Evolutionary conservation across 2,113 vertebrate genomes (phyloP).

Genomic region (Lucifuga dentata): DNA sequence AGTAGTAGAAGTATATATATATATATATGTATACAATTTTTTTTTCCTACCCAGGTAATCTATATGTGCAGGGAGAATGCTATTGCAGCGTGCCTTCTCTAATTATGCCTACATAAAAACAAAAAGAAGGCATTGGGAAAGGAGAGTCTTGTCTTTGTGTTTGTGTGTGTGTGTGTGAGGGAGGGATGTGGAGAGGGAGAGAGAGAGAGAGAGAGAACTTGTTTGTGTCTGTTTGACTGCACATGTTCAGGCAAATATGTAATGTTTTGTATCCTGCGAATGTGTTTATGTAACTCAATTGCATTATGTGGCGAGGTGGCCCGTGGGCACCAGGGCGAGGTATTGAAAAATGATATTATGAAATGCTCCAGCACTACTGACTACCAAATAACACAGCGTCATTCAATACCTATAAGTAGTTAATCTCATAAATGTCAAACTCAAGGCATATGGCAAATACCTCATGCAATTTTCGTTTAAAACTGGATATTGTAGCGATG

Average conservation of each 20-base stretch:
- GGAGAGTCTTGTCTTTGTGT: slow-evolving; percentile 16
- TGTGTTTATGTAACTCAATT: slow-evolving; percentile 19
- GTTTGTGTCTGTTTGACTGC: slow-evolving; percentile 11
- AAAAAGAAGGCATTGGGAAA: background rate
- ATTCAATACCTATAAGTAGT: no score
- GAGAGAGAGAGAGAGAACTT: background rate
- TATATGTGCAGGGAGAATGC: no score
- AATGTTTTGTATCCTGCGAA: slow-evolving; percentile 15
- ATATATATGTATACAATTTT: no score
- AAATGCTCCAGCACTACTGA: no score
- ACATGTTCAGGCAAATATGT: slow-evolving; percentile 30
- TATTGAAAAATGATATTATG: no score
- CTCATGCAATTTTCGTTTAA: no score
- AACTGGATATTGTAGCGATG: no score
- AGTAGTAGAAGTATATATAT: no score
- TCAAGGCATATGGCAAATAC: no score
- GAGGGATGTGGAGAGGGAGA: background rate
- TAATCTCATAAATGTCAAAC: no score
- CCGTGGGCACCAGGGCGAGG: slow-evolving; percentile 17
- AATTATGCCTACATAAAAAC: slow-evolving; percentile 5
- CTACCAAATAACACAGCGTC: no score
- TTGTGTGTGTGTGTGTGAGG: slow-evolving; percentile 2
- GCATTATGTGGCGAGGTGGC: slow-evolving; percentile 24
- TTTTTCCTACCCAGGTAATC: no score
- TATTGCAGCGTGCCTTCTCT: background rate